Conservation (phyloP, 2,113 vertebrate species). For the Agapornis roseicollis region DNA sequence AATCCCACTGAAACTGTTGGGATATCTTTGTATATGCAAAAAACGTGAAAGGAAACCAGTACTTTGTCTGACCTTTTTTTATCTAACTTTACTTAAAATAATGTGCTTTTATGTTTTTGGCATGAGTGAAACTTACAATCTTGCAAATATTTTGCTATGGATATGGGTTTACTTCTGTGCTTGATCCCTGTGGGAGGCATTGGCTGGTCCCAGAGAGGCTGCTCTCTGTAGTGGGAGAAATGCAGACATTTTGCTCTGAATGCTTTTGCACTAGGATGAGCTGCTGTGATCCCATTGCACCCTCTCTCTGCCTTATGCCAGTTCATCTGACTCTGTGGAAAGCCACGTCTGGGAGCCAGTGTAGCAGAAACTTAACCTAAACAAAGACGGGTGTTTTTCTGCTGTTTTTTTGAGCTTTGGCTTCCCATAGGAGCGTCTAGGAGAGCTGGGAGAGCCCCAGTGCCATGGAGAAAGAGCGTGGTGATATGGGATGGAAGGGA, state of each 20-base stretch:
- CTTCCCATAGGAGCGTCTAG: background rate
- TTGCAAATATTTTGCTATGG: background rate
- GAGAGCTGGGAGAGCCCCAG: background rate
- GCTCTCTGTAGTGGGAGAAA: background rate
- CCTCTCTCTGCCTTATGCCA: background rate
- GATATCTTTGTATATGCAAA: constrained; percentile 14
- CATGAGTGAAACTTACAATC: background rate
- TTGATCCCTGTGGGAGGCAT: background rate
- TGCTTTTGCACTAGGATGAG: background rate
- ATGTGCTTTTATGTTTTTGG: background rate
- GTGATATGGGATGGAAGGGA: background rate
- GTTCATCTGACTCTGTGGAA: background rate
- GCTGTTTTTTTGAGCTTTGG: background rate
- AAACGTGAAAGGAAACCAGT: constrained; percentile 36
- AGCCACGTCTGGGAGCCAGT: background rate
- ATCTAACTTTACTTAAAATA: background rate
- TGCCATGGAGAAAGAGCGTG: background rate
- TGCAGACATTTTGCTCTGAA: background rate
- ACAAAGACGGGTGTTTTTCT: background rate
- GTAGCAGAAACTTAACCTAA: background rate
- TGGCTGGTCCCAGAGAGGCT: fast-evolving
- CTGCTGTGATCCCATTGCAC: background rate
- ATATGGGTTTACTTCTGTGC: background rate
- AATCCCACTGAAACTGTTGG: constrained; percentile 1
- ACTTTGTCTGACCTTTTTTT: constrained; percentile 25